phyloP scores from a whole-genome alignment of 2,797 vertebrate genomes.

The Holocentrus rufus region DNA sequence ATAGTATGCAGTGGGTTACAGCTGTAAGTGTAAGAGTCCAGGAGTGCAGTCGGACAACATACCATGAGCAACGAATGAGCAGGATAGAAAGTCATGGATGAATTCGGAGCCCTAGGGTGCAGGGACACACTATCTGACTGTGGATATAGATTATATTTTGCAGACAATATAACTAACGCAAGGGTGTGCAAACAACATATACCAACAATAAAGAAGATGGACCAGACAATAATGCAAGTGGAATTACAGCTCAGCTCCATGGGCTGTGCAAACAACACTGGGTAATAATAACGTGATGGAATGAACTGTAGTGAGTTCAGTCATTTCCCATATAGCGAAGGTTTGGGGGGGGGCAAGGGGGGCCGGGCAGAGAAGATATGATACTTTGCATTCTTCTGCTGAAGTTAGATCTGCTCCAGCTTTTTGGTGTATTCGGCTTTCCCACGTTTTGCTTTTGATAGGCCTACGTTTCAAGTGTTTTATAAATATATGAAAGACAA shows the following conservation, averaged over 20 bases:
- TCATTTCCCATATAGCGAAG: slow-evolving; percentile 7
- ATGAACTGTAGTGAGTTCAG: not conserved
- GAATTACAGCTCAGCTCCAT: slow-evolving; percentile 29
- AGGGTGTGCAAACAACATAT: slow-evolving; percentile 18
- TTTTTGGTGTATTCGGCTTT: no score
- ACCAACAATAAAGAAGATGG: slow-evolving; percentile 33
- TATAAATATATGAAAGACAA: no score
- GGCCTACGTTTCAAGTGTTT: no score
- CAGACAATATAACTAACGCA: slow-evolving; percentile 22
- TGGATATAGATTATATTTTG: slow-evolving; percentile 16
- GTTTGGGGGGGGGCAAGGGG: not conserved
- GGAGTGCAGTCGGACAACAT: not conserved
- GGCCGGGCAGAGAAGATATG: not conserved
- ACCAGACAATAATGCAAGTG: not conserved
- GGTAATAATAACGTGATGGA: slow-evolving; percentile 24
- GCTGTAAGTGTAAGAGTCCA: not conserved
- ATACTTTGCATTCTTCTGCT: no score
- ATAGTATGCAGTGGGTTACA: no score
- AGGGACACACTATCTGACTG: not conserved
- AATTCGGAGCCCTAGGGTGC: slow-evolving; percentile 4
- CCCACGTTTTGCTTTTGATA: no score
- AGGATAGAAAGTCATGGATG: not conserved
- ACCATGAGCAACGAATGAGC: not conserved
- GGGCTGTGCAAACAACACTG: slow-evolving; percentile 28
- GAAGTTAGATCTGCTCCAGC: no score